These are phyloP conservation scores for Acipenser ruthenus DNA, from an alignment of 2,797 vertebrate genomes.

Conservation along the genomic window DNA sequence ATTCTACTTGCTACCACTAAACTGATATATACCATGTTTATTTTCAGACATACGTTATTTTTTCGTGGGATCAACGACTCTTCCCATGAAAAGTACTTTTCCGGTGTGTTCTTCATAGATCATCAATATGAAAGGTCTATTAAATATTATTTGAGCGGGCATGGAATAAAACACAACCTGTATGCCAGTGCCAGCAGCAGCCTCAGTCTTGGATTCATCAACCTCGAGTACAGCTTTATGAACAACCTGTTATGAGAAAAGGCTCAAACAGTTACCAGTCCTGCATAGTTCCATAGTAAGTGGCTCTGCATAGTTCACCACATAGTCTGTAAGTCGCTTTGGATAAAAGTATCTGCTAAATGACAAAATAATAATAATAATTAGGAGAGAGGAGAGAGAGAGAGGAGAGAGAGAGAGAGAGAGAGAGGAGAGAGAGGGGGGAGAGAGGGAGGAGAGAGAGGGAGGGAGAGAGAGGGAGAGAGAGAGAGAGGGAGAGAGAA, in stretches of 20 bases:
- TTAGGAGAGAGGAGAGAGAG: too few relatives aligned
- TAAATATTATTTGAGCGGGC: neutral
- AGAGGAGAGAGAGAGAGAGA: too few relatives aligned
- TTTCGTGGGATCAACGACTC: constrained; percentile 7
- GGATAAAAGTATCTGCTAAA: too few relatives aligned
- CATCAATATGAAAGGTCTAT: constrained; percentile 10
- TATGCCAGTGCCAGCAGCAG: neutral
- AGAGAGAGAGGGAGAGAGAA: too few relatives aligned
- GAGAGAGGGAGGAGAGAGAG: too few relatives aligned
- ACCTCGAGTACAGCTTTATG: constrained; percentile 9
- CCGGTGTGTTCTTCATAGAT: constrained; percentile 7
- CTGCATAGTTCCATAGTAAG: neutral
- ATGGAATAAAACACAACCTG: constrained; percentile 4
- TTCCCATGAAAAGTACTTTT: constrained; percentile 6
- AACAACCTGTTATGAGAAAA: neutral
- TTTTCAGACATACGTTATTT: neutral
- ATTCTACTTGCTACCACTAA: too few relatives aligned
- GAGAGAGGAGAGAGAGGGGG: too few relatives aligned
- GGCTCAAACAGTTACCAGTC: neutral
- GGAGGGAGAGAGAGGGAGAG: too few relatives aligned
- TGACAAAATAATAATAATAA: too few relatives aligned
- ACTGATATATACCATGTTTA: too few relatives aligned
- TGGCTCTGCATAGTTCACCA: neutral
- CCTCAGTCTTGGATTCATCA: constrained; percentile 6
- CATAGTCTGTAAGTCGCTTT: too few relatives aligned